Evolutionary conservation across 2,797 vertebrate genomes (phyloP).

Genomic region (Clamator glandarius): DNA sequence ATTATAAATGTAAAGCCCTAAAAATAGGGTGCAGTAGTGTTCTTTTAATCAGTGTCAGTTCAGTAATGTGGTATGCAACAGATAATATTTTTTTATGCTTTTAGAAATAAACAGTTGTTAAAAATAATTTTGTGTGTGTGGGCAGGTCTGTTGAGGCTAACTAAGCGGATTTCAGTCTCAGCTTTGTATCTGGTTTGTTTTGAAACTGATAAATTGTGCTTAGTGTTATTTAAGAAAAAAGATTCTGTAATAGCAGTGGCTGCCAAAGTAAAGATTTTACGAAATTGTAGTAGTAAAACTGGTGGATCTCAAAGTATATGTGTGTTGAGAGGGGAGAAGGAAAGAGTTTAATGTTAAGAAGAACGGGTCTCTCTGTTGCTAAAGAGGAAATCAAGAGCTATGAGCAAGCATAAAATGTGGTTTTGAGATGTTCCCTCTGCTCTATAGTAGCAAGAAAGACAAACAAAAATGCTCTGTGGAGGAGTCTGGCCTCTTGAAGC

Average conservation of each 20-base stretch:
- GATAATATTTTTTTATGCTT: background rate
- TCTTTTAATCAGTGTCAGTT: background rate
- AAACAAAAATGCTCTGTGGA: background rate
- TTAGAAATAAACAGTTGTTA: background rate
- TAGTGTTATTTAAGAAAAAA: background rate
- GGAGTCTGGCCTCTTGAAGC: background rate
- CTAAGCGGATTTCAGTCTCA: background rate
- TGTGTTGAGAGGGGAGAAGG: background rate
- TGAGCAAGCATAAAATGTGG: background rate
- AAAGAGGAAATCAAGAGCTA: background rate
- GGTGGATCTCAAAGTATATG: background rate
- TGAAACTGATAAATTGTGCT: background rate
- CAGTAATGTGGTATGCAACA: background rate
- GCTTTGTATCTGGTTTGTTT: background rate
- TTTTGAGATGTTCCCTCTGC: background rate
- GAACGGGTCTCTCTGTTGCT: background rate
- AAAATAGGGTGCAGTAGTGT: background rate
- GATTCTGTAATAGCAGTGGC: background rate
- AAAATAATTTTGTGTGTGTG: background rate
- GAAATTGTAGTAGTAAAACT: background rate
- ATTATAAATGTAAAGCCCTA: background rate
- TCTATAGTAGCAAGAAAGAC: background rate
- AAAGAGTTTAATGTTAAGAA: background rate
- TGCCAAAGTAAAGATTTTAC: background rate
- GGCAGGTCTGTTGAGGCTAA: background rate